A percentile compares a stretch with the other conserved stretches of the same genome.
phyloP scores from a whole-genome alignment of 2,888 invertebrate genomes.

The Cetonia aurata region DNA sequence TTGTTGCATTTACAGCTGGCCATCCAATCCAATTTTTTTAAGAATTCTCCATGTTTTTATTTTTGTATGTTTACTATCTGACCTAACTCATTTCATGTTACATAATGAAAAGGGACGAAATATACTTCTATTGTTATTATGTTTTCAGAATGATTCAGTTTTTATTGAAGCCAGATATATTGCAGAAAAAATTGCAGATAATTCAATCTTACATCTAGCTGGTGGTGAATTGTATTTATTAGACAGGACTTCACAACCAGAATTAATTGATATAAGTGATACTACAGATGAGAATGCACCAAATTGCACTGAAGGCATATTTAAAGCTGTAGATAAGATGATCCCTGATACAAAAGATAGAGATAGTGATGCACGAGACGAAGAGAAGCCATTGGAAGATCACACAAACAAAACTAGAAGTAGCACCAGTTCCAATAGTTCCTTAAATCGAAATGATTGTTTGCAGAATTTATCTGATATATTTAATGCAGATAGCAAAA shows the following conservation, averaged over 20 bases:
- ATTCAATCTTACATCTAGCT: conserved; percentile 45
- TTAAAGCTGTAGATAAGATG: conserved; percentile 50
- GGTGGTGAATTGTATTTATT: conserved; percentile 43
- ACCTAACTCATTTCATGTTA: no score
- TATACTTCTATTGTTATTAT: no score
- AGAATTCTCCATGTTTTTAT: no score
- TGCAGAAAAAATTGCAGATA: conserved; percentile 47
- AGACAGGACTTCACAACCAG: conserved; percentile 48
- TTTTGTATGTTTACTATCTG: no score
- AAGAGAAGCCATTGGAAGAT: not conserved
- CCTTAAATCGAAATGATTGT: conserved; percentile 28
- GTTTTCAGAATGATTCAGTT: conserved; percentile 47
- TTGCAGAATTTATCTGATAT: conserved; percentile 44
- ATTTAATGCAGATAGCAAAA: conserved; percentile 23
- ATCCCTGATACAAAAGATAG: conserved; percentile 36
- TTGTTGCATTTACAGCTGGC: no score
- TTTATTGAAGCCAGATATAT: conserved; percentile 47
- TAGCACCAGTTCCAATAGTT: conserved; percentile 16
- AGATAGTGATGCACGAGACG: conserved; percentile 1
- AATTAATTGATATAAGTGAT: conserved; percentile 44
- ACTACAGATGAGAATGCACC: conserved; percentile 18
- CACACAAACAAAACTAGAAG: conserved; percentile 24
- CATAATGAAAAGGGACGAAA: no score
- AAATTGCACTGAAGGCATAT: conserved; percentile 44
- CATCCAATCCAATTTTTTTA: no score